Evolutionary conservation across 1,140 invertebrate genomes (phyloP), one percentile per base, ranked within the genome.

Genomic region (Geopemphigus sp.): DNA sequence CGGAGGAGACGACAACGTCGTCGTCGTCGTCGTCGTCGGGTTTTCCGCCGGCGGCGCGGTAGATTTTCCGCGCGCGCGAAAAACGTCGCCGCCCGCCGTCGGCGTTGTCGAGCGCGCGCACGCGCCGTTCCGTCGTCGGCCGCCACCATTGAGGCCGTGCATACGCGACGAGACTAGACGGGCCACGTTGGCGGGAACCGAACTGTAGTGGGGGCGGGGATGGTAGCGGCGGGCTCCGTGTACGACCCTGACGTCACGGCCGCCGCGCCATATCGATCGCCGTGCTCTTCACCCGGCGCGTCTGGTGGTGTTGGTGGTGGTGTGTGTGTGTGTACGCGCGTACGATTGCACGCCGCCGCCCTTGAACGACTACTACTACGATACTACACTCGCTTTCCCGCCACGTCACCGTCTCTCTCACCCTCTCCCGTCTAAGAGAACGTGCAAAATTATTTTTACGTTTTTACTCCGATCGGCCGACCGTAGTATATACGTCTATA

Each of bases 221-320:
- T 32, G 63, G 39, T 32, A 32, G 39, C 63, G 39, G 17, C 10
- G 14, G 15, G 47, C 45, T 70, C 8, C 45, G n/a, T n/a, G n/a
- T n/a, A n/a, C 73, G 73, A 76, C 74, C 74, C 74, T 78, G 74
- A 78, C 74, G 74, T 78, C 74, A 78, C 74, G 57, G 74, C 15
- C 57, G 32, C 32, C 57, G 32, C 32, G 12, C 32, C 57, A 32
- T 39, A 63, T 78, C 68, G 68, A 72, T 72, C 68, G 32, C 32
- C 32, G 8, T 8, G 32, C 32, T 39, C 32, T 8, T 8, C 32
- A 8, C 32, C 32, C 32, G 11, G 47, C 54, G 72, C 53, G 24
- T n/a, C n/a, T 57, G 22, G n/a, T 39, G 57, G 8, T 12, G 56
- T 15, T 56, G 66, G 57, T 50, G 47, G 47, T 14, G 47, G 1